Evolutionary conservation across 1,140 invertebrate species (phyloP).

Genomic region (Ips typographus): DNA sequence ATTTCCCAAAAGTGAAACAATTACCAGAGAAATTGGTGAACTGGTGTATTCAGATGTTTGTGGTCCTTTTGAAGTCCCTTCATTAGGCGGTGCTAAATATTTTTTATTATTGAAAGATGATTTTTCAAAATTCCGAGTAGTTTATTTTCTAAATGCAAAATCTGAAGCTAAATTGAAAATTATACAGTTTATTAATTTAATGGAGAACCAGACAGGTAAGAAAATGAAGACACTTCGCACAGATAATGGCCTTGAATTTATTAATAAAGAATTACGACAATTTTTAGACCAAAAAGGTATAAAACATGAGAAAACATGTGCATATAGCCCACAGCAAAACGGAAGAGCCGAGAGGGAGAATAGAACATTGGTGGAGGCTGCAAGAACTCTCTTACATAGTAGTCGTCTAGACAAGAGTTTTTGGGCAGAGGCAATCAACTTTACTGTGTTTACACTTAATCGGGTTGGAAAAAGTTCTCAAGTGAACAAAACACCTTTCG

Average conservation of each 20-base stretch:
- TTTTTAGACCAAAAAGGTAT: not conserved
- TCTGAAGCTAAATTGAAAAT: constrained; percentile 24
- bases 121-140: too few species aligned
- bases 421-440: not conserved
- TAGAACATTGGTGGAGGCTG: too few species aligned
- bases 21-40: too few species aligned
- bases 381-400: constrained; percentile 22
- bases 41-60: too few species aligned
- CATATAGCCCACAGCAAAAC: constrained; percentile 57
- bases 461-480: not conserved
- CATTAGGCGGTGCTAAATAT: too few species aligned
- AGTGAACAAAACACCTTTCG: not conserved
- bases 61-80: too few species aligned
- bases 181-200: constrained; percentile 46
- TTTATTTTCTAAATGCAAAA: not conserved
- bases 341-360: constrained; percentile 44
- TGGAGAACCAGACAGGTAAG: constrained; percentile 37
- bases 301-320: constrained; percentile 27
- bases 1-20: too few species aligned
- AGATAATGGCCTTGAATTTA: constrained; percentile 51
- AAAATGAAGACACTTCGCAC: constrained; percentile 43
- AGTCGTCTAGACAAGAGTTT: not conserved
- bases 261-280: not conserved
- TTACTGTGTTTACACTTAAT: not conserved
- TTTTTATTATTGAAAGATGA: too few species aligned